Conservation (phyloP, 2,113 vertebrate genomes). For the Otolemur garnettii region DNA sequence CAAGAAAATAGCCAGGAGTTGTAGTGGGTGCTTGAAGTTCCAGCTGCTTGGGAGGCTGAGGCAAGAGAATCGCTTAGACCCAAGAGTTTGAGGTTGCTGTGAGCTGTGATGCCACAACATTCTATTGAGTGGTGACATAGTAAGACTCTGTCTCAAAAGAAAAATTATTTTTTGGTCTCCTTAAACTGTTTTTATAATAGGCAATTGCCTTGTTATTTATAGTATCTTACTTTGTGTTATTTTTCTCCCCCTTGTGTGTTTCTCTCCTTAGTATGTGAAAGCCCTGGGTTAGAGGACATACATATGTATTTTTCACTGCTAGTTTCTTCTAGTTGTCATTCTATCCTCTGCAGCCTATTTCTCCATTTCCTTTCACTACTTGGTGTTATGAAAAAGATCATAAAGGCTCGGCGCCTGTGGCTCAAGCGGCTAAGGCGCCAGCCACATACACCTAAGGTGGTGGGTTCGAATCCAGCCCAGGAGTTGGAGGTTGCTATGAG, state of each 20-base stretch:
- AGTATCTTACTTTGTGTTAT: background rate
- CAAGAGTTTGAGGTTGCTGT: too few species aligned
- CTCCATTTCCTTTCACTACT: slow-evolving; percentile 42
- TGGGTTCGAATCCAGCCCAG: too few species aligned
- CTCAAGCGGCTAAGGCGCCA: too few species aligned
- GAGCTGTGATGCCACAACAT: too few species aligned
- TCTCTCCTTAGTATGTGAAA: background rate
- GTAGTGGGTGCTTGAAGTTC: too few species aligned
- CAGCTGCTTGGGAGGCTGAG: too few species aligned
- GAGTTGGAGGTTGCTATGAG: too few species aligned
- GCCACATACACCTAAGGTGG: too few species aligned
- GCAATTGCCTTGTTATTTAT: background rate
- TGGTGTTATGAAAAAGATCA: background rate
- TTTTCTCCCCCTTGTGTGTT: background rate
- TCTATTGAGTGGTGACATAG: too few species aligned
- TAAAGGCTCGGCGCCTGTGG: background rate
- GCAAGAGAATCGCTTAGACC: too few species aligned
- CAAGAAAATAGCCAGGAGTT: too few species aligned
- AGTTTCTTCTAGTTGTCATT: background rate
- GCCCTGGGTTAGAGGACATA: background rate
- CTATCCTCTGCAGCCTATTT: background rate
- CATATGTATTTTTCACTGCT: background rate
- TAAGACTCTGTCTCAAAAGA: too few species aligned
- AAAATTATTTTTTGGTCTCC: background rate
- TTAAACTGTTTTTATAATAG: slow-evolving; percentile 33